Evolutionary conservation across 2,888 invertebrate genomes (phyloP).

Genomic region (Catocala fraxini): DNA sequence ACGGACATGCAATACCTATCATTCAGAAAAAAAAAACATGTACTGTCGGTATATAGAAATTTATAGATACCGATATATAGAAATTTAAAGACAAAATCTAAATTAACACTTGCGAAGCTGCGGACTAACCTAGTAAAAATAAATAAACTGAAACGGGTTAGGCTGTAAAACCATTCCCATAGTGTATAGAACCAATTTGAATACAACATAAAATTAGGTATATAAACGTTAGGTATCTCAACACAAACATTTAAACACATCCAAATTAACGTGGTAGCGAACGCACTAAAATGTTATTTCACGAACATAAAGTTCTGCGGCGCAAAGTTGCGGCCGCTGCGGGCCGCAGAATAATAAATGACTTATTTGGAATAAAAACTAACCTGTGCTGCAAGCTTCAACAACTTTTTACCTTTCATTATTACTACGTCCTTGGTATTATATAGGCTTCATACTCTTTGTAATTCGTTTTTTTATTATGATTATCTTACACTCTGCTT

Average conservation of each 20-base stretch:
- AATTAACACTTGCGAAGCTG: too few species aligned
- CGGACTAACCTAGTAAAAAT: too few species aligned
- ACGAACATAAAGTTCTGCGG: constrained; percentile 39
- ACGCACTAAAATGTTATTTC: constrained; percentile 45
- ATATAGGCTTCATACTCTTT: too few species aligned
- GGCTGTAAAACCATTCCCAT: background rate
- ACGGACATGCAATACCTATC: too few species aligned
- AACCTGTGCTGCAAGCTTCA: constrained; percentile 15
- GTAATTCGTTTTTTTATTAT: too few species aligned
- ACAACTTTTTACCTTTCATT: background rate
- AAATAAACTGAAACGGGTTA: too few species aligned
- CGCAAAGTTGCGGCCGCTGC: constrained; percentile 41
- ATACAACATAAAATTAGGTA: constrained; percentile 14
- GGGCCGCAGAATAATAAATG: constrained; percentile 50
- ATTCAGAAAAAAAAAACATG: too few species aligned
- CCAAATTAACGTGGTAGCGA: constrained; percentile 19
- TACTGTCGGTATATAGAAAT: too few species aligned
- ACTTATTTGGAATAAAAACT: constrained; percentile 52
- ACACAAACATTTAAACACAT: constrained; percentile 25
- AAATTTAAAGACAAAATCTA: too few species aligned
- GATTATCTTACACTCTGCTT: too few species aligned
- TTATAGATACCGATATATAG: too few species aligned
- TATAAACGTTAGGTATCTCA: constrained; percentile 1
- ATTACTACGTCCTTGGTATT: too few species aligned
- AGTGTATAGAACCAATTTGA: constrained; percentile 2